These are phyloP conservation scores for Megalops cyprinoides DNA, from an alignment of 2,797 vertebrate species.

Conservation along the genomic window DNA sequence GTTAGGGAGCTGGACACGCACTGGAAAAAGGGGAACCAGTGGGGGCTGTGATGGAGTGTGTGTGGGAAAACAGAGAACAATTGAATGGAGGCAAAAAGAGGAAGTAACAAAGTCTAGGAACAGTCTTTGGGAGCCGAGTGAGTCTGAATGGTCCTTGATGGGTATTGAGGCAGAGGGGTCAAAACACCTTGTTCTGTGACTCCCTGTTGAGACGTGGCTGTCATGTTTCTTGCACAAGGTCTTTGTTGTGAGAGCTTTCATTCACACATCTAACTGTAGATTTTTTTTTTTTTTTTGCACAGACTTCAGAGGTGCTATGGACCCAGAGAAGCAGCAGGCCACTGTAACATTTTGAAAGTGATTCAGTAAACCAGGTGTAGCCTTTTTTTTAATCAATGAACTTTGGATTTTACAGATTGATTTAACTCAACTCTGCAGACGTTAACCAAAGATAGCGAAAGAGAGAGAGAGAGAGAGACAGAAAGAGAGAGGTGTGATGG, in stretches of 20 bases:
- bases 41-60: no score
- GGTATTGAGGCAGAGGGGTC: no score
- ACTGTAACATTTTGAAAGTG: neutral
- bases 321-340: no score
- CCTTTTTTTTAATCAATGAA: neutral
- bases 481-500: slow-evolving; percentile 45
- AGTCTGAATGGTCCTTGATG: no score
- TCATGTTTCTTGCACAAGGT: neutral
- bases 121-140: neutral
- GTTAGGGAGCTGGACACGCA: neutral
- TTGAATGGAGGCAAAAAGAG: neutral
- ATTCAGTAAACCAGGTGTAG: neutral
- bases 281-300: neutral
- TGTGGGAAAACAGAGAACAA: no score
- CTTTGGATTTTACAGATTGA: neutral
- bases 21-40: neutral
- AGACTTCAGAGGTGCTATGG: neutral
- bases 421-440: neutral
- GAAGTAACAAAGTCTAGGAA: neutral
- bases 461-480: slow-evolving; percentile 24
- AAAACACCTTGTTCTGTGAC: no score
- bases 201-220: no score
- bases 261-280: neutral
- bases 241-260: neutral
- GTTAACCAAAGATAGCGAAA: slow-evolving; percentile 10